phyloP scores from a whole-genome alignment of 1,140 invertebrate genomes.

The Anastrepha obliqua region DNA sequence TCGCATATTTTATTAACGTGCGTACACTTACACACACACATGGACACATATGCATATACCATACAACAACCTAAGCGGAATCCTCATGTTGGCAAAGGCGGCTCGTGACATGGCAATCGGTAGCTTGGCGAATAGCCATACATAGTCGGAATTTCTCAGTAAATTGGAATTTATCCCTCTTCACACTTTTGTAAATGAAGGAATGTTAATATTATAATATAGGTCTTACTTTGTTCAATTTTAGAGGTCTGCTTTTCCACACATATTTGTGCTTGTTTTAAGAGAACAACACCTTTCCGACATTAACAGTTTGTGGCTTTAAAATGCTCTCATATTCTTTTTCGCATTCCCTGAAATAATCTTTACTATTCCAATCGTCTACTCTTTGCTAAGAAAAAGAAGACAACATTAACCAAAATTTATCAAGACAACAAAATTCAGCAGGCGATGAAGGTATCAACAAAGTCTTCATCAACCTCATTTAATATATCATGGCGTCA shows the following conservation, averaged over 20 bases:
- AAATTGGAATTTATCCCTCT: conserved; percentile 58
- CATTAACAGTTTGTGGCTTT: no score
- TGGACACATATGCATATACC: neutral
- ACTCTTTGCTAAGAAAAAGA: no score
- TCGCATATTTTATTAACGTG: conserved; percentile 62
- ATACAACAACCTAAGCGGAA: neutral
- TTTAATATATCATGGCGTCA: conserved; percentile 42
- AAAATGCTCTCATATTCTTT: no score
- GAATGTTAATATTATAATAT: no score
- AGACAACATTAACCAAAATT: no score
- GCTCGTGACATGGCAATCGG: neutral
- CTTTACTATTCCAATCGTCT: no score
- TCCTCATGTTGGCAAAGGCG: neutral
- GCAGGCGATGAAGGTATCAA: neutral
- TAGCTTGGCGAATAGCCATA: neutral
- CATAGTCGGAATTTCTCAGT: conserved; percentile 28
- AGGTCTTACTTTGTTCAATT: no score
- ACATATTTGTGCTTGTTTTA: no score
- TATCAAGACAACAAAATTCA: no score
- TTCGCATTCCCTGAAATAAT: no score
- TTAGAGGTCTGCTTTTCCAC: no score
- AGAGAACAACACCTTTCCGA: no score
- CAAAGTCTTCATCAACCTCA: conserved; percentile 20
- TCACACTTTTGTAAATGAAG: conserved; percentile 60
- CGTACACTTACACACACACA: neutral